A percentile compares a stretch with the other conserved stretches of the same genome.
Evolutionary conservation across 2,797 vertebrate species (phyloP).

Genomic region (Apodemus agrarius): DNA sequence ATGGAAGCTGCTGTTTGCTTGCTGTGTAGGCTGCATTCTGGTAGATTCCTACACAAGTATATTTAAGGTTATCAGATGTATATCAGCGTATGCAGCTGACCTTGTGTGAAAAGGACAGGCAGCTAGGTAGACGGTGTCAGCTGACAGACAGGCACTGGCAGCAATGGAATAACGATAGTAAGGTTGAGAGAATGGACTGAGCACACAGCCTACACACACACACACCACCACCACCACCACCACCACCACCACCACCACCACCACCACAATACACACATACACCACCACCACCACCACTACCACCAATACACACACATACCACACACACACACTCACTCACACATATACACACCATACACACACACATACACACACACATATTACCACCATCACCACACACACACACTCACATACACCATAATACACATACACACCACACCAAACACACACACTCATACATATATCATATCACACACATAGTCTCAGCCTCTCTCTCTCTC

Average conservation of each 20-base stretch:
- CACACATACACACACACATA: not conserved
- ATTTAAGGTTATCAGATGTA: not conserved
- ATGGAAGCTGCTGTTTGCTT: not conserved
- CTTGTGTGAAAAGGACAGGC: not conserved
- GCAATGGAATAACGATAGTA: fast-evolving
- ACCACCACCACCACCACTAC: no score
- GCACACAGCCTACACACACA: not conserved
- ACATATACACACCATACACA: not conserved
- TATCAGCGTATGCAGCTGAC: not conserved
- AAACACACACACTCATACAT: no score
- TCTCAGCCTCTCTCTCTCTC: no score
- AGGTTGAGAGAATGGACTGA: not conserved
- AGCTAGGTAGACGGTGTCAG: not conserved
- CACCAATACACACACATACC: no score
- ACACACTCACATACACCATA: not conserved
- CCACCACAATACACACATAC: no score
- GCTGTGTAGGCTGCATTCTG: not conserved
- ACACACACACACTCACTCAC: not conserved
- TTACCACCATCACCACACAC: no score
- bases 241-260: no score
- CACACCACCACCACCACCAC: no score
- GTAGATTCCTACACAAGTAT: not conserved
- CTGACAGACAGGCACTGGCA: not conserved
- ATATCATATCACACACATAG: not conserved
- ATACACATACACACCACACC: no score